Evolutionary conservation across 2,113 vertebrate genomes (phyloP), one percentile per base, ranked within the genome.

Genomic region (Sciurus niger): DNA sequence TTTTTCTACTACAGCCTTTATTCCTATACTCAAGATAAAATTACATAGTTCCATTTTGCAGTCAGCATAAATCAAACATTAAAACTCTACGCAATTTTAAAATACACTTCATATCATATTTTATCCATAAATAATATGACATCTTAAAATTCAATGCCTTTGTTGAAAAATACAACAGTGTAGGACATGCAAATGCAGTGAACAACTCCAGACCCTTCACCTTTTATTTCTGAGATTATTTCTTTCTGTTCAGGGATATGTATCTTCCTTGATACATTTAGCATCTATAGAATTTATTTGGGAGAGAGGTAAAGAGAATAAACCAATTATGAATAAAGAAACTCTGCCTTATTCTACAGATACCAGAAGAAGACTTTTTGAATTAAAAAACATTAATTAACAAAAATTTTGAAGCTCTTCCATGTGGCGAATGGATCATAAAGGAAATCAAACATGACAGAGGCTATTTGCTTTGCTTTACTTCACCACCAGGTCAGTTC

Each of bases 361-460:
- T 20, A 90, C 24, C 28, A 90, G 30, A 94, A 60, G 6, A 78
- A 73, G 32, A 37, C 0, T 1, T 80, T 86, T 89, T 85, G 10
- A 76, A 70, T 70, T 58, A 87, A 51, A 1, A 89, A 68, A 37
- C 24, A 88, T 93, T 87, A 96, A 84, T 93, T n/a, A 63, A 84
- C 65, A 90, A 86, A 80, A 67, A 20, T 10, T 63, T 65, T 55
- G n/a, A 90, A 92, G 43, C 25, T 43, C 53, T 94, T 94, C 93
- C 37, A 84, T 20, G 6, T 89, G 25, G 48, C 51, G 84, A 92
- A 55, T 46, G 37, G 5, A 58, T 89, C 82, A 86, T 92, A 84
- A 93, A 73, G 80, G 51, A 87, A 84, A 90, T 93, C 24, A 76
- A 80, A 92, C 20, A 80, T 48, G 55, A 63, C 17, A 72, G 28